Evolutionary conservation across 2,797 vertebrate species (phyloP).

Genomic region (Cuculus canorus): DNA sequence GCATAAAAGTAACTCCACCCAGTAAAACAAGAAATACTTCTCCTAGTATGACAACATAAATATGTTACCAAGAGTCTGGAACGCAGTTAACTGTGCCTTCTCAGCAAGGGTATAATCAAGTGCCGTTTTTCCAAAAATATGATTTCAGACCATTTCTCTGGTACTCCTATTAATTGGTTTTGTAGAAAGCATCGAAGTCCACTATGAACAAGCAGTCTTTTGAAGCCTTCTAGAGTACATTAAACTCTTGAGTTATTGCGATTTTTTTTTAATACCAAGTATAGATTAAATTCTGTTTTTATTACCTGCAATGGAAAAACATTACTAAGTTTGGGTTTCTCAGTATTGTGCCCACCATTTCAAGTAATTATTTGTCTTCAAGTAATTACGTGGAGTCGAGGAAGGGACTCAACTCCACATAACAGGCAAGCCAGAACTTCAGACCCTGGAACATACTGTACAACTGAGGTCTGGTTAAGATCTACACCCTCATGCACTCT

Average conservation of each 20-base stretch:
- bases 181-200: background rate
- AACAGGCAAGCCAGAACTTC: background rate
- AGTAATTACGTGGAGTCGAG: too few species aligned
- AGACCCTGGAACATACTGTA: background rate
- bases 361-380: background rate
- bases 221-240: background rate
- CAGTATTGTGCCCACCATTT: background rate
- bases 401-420: background rate
- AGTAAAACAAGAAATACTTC: background rate
- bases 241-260: accelerated
- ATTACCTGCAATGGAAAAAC: slow-evolving; percentile 27
- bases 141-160: background rate
- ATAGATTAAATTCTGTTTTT: background rate
- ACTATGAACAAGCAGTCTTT: background rate
- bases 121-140: background rate
- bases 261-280: background rate
- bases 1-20: too few species aligned
- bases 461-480: background rate
- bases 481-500: too few species aligned
- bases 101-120: background rate
- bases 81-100: background rate
- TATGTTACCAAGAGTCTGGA: background rate
- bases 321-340: background rate
- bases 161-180: background rate
- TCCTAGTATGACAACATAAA: accelerated